Conservation (phyloP, 2,888 invertebrate genomes). For the Cerastis leucographa region DNA sequence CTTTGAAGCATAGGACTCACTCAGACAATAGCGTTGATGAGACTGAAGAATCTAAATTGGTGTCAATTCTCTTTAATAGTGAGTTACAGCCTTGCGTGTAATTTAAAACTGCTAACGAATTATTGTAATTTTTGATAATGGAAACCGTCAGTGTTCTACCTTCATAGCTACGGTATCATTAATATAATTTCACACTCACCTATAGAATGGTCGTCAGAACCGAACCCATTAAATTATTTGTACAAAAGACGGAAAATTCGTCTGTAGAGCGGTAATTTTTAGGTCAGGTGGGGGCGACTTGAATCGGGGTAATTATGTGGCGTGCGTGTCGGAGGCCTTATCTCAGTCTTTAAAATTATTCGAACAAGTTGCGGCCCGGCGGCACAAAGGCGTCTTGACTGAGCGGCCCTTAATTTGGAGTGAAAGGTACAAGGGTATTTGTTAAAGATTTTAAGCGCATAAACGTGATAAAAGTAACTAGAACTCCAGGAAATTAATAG, state of each 20-base stretch:
- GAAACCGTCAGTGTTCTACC: not conserved
- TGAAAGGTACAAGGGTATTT: conserved; percentile 46
- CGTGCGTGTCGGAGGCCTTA: conserved; percentile 68
- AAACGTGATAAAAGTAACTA: conserved; percentile 18
- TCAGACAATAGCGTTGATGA: not conserved
- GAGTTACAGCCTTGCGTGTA: not conserved
- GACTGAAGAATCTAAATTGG: not conserved
- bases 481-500: not conserved
- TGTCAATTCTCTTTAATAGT: too few species aligned
- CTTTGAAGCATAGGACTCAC: not conserved
- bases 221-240: conserved; percentile 19
- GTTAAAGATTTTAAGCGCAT: conserved; percentile 25
- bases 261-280: conserved; percentile 70
- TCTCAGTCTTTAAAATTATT: conserved; percentile 64
- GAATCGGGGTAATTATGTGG: conserved; percentile 74
- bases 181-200: not conserved
- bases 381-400: conserved; percentile 43
- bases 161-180: not conserved
- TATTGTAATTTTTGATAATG: not conserved
- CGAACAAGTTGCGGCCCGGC: conserved; percentile 54
- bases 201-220: conserved; percentile 11
- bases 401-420: conserved; percentile 50
- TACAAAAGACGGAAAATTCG: conserved; percentile 58
- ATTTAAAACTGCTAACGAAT: not conserved
- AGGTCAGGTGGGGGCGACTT: conserved; percentile 67